phyloP scores from a whole-genome alignment of 1,140 invertebrate species.

The Colletes gigas region DNA sequence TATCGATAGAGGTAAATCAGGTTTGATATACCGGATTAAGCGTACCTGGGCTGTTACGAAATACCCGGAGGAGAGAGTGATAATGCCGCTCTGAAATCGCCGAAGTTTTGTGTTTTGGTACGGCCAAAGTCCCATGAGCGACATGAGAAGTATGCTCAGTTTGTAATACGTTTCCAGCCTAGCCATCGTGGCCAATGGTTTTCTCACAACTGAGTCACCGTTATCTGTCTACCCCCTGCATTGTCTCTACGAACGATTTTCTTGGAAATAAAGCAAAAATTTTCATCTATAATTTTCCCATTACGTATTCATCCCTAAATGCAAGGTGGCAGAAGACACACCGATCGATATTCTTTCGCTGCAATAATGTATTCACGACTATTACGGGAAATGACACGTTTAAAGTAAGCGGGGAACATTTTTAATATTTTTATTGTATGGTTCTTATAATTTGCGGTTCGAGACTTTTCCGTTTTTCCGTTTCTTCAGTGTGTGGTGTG shows the following conservation, averaged over 20 bases:
- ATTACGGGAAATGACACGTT: not conserved
- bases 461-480: too few relatives aligned
- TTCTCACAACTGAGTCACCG: not conserved
- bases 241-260: not conserved
- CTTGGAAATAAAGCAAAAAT: not conserved
- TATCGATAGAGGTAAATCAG: too few relatives aligned
- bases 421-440: too few relatives aligned
- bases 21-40: too few relatives aligned
- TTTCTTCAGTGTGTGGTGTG: too few relatives aligned
- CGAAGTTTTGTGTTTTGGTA: not conserved
- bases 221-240: too few relatives aligned
- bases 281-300: not conserved
- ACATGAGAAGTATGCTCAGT: not conserved
- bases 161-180: not conserved
- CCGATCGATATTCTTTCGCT: not conserved
- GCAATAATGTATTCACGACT: too few relatives aligned
- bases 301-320: not conserved
- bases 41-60: not conserved
- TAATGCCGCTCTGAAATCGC: not conserved
- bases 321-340: not conserved
- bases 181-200: not conserved
- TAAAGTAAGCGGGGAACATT: not conserved
- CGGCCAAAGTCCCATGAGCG: constrained; percentile 8
- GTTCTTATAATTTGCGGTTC: too few relatives aligned
- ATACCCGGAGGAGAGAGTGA: not conserved